Evolutionary conservation across 2,113 vertebrate genomes (phyloP), one percentile per base, ranked within the genome.

Genomic region (human (Homo sapiens)): DNA sequence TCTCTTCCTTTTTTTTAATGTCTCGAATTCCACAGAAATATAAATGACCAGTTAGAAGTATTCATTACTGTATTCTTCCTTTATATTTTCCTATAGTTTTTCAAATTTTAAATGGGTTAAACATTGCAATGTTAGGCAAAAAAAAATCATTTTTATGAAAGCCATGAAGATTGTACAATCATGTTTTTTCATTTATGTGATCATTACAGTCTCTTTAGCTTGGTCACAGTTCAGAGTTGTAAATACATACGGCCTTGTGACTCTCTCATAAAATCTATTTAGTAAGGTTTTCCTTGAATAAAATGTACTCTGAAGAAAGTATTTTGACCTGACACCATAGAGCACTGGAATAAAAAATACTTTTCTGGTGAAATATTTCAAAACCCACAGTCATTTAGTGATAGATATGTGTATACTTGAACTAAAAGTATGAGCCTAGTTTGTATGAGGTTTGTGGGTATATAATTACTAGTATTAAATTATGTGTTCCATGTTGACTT

Each of bases 401-500:
- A 96, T 83, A 23, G 79, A 48, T 89, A 48, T 66, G 72, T 68
- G 12, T 35, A 27, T 89, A 35, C 20, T 85, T 68, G 81, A 97
- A 94, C 52, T 68, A 48, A 87, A 55, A 93, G 73, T 83, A 85
- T 57, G n/a, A 93, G 57, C 57, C 81, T 94, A 55, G 43, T 68
- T 91, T 86, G 40, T 40, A 72, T 40, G 76, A 95, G 76, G 40
- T 92, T 86, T 73, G 94, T 95, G 89, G 97, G 68, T 64, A 97
- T 97, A 90, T 89, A 84, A 90, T 96, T 66, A 93, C 45, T 94
- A 94, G 95, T 94, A 96, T 98, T 68, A 52, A 98, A 90, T 97
- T 97, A 93, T 97, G 96, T 96, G 83, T 96, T 97, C 48, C 95
- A 72, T 94, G 96, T n/a, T 96, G 92, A 97, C 94, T 93, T 92